Evolutionary conservation across 2,113 vertebrate genomes (phyloP).

Genomic region (Cyanoliseus patagonus): DNA sequence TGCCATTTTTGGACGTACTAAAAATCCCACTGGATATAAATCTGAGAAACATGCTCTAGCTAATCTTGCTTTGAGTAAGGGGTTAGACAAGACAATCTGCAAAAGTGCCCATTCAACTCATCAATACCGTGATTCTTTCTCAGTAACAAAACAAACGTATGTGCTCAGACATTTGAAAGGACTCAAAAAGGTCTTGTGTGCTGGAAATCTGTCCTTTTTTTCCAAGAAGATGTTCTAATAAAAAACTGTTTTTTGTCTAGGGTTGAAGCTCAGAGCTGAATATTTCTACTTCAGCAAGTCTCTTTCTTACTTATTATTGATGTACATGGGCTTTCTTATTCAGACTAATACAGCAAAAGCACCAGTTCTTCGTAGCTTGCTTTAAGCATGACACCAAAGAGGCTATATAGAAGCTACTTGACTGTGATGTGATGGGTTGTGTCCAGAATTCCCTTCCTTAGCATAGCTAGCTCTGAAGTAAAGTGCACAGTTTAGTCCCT

Average conservation of each 20-base stretch:
- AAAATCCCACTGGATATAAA: not conserved
- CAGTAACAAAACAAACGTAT: not conserved
- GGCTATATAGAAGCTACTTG: not conserved
- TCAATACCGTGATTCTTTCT: not conserved
- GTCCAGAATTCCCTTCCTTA: not conserved
- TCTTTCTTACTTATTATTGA: not conserved
- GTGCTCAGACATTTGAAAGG: not conserved
- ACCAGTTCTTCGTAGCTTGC: not conserved
- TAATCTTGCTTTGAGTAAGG: not conserved
- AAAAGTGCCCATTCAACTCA: not conserved
- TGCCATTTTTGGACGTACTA: not conserved
- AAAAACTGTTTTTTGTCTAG: not conserved
- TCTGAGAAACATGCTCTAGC: not conserved
- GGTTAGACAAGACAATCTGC: rapidly evolving
- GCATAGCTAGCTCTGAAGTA: not conserved
- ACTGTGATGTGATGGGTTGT: not conserved
- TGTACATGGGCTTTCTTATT: not conserved
- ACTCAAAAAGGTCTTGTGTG: not conserved
- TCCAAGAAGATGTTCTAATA: not conserved
- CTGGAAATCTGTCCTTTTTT: not conserved
- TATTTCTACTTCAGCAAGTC: not conserved
- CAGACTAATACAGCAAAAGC: not conserved
- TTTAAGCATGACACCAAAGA: not conserved
- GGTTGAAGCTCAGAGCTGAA: not conserved
- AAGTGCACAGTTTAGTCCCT: not conserved